These are phyloP conservation scores for Cichladusa arquata DNA, from an alignment of 2,113 vertebrate species.

Conservation along the genomic window DNA sequence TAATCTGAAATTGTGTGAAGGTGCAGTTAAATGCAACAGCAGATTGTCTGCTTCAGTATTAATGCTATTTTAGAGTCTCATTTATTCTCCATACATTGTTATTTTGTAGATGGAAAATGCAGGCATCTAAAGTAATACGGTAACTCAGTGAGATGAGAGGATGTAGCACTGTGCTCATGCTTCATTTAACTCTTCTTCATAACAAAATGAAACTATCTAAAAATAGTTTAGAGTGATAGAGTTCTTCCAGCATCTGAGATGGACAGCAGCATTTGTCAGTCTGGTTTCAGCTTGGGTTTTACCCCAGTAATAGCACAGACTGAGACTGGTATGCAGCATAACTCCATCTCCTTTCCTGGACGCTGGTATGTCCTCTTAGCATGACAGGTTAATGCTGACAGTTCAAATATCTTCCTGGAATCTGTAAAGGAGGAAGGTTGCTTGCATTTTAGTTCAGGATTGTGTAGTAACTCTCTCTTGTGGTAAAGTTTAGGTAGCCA, in stretches of 20 bases:
- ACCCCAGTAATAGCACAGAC: not conserved
- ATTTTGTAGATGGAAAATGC: not conserved
- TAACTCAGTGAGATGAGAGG: not conserved
- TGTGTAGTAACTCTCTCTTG: not conserved
- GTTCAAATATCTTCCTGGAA: not conserved
- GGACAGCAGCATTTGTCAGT: not conserved
- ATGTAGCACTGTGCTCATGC: not conserved
- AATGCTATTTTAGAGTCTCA: not conserved
- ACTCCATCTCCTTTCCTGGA: not conserved
- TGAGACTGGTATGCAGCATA: not conserved
- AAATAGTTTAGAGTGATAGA: not conserved
- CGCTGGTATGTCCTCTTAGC: not conserved
- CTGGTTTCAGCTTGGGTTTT: not conserved
- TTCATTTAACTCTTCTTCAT: not conserved
- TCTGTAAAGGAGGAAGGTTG: not conserved
- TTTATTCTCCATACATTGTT: not conserved
- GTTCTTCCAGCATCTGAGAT: not conserved
- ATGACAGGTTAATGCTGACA: not conserved
- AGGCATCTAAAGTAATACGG: not conserved
- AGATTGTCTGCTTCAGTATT: not conserved
- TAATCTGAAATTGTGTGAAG: not conserved
- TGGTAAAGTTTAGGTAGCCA: not conserved
- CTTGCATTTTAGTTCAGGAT: not conserved
- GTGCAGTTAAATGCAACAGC: not conserved
- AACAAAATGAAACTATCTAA: not conserved